Percentiles rank a stretch among this genome's conserved stretches.
Conservation (phyloP, 1,140 invertebrate species). For the Danaus melanippus region DNA sequence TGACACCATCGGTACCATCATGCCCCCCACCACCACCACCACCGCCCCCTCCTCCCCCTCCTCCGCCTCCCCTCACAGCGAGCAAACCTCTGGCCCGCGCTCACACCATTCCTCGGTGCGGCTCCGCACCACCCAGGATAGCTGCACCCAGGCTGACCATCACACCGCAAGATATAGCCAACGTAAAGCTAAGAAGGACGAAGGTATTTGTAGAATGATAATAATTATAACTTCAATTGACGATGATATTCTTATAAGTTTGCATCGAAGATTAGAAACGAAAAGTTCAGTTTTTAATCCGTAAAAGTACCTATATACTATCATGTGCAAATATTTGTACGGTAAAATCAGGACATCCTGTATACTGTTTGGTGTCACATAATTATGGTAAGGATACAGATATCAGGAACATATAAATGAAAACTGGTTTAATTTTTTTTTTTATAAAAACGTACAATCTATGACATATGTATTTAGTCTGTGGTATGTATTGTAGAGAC, state of each 20-base stretch:
- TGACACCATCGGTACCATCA: conserved; percentile 12
- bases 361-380: no score
- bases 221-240: background rate
- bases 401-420: no score
- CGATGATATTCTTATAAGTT: background rate
- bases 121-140: conserved; percentile 50
- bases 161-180: conserved; percentile 62
- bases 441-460: no score
- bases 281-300: no score
- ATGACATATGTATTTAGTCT: no score
- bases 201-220: conserved; percentile 33
- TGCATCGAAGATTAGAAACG: background rate
- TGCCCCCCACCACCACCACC: conserved; percentile 36
- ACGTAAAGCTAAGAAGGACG: conserved; percentile 58
- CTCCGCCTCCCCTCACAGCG: conserved; percentile 21
- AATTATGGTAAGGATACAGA: no score
- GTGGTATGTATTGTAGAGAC: no score
- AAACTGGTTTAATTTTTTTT: no score
- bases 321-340: no score
- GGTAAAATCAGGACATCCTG: no score
- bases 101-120: conserved; percentile 48
- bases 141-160: conserved; percentile 51
- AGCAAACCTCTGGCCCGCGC: conserved; percentile 31
- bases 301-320: no score
- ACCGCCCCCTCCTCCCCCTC: conserved; percentile 36